A percentile compares a stretch with the other conserved stretches of the same genome.
Conservation (phyloP, 2,113 vertebrate genomes). For the Gymnobelideus leadbeateri region DNA sequence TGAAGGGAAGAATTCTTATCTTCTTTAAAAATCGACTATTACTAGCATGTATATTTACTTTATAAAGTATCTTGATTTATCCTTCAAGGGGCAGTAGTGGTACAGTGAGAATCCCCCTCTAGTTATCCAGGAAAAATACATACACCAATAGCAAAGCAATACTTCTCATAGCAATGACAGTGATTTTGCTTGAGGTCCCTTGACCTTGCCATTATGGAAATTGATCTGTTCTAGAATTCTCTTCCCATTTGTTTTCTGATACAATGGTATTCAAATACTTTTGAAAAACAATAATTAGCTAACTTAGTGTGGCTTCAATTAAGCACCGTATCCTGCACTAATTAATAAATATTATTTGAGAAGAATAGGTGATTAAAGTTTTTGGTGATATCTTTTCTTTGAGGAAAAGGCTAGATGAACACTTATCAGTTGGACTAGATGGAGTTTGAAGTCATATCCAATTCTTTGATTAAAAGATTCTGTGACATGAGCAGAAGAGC, state of each 20-base stretch:
- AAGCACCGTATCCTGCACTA: not conserved
- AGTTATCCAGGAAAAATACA: not conserved
- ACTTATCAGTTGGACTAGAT: not conserved
- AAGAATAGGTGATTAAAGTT: not conserved
- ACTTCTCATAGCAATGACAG: not conserved
- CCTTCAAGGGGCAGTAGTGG: not conserved
- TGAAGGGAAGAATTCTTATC: not conserved
- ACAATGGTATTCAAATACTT: not conserved
- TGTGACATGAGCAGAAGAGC: not conserved
- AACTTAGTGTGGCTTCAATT: not conserved
- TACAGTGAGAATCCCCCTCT: not conserved
- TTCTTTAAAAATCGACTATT: not conserved
- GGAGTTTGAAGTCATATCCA: not conserved
- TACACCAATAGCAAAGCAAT: not conserved
- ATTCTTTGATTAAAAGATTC: not conserved
- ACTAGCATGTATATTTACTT: not conserved
- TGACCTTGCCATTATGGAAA: not conserved
- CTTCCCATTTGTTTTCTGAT: not conserved
- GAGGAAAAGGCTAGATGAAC: not conserved
- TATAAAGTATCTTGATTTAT: not conserved
- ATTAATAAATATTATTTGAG: not conserved
- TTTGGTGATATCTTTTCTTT: not conserved
- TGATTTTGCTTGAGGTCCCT: not conserved
- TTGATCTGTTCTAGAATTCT: not conserved
- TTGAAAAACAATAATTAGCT: not conserved